phyloP scores from a whole-genome alignment of 2,888 invertebrate species.

The Drosophila peninsularis region DNA sequence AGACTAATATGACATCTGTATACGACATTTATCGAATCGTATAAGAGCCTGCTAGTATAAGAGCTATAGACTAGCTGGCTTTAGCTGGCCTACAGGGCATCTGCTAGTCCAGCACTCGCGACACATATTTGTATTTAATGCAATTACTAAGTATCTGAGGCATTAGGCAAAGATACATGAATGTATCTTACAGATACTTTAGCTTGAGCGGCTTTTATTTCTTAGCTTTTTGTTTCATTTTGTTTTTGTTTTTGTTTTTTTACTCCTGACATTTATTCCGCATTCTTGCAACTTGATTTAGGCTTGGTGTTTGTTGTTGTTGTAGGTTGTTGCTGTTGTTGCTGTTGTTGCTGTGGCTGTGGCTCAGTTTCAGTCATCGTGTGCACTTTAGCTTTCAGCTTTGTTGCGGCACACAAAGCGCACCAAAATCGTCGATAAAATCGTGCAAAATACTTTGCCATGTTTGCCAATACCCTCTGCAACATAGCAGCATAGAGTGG shows the following conservation, averaged over 20 bases:
- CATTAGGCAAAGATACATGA: slow-evolving; percentile 40
- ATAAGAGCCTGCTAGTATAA: too few species aligned
- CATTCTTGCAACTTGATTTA: slow-evolving; percentile 80
- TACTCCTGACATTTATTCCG: slow-evolving; percentile 75
- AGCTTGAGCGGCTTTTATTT: slow-evolving; percentile 25
- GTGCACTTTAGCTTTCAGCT: slow-evolving; percentile 44
- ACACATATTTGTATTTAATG: slow-evolving; percentile 23
- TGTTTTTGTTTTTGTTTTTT: slow-evolving; percentile 53
- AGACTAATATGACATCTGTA: too few species aligned
- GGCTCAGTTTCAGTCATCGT: slow-evolving; percentile 34
- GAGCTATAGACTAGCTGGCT: too few species aligned
- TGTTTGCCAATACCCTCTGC: slow-evolving; percentile 34
- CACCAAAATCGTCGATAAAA: slow-evolving; percentile 52
- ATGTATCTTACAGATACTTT: slow-evolving; percentile 58
- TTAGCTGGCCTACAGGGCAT: not conserved
- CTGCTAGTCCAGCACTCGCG: not conserved
- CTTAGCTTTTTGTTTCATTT: slow-evolving; percentile 45
- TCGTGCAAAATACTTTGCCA: slow-evolving; percentile 54
- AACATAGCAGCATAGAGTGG: not conserved
- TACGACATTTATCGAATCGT: too few species aligned
- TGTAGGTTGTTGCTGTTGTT: slow-evolving; percentile 11
- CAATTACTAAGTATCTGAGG: slow-evolving; percentile 45
- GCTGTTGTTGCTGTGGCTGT: slow-evolving; percentile 20
- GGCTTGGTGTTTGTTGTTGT: slow-evolving; percentile 65
- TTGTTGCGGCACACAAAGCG: slow-evolving; percentile 24